phyloP scores from a whole-genome alignment of 2,797 vertebrate species.

The Platyrinchus mystaceus region DNA sequence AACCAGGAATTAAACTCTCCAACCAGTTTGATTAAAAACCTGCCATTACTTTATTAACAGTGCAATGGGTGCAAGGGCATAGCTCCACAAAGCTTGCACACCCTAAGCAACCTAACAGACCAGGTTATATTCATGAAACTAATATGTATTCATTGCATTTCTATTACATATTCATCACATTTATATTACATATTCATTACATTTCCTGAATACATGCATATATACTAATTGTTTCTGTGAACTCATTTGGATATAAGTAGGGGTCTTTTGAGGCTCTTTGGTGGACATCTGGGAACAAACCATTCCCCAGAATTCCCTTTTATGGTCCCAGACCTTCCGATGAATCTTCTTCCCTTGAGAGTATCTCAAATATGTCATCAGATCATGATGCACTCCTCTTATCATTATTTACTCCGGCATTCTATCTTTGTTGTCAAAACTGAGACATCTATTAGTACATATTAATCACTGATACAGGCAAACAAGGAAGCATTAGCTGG shows the following conservation, averaged over 20 bases:
- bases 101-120: neutral
- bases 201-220: neutral
- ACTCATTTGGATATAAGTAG: neutral
- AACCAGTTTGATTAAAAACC: neutral
- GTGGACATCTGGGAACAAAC: neutral
- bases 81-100: neutral
- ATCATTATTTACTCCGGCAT: neutral
- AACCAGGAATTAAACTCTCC: neutral
- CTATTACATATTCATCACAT: neutral
- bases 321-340: neutral
- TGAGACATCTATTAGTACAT: neutral
- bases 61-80: neutral
- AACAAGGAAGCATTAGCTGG: neutral
- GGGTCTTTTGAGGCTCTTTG: neutral
- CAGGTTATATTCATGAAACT: neutral
- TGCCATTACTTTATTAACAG: neutral
- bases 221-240: neutral
- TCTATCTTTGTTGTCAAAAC: neutral
- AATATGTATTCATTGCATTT: neutral
- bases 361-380: neutral
- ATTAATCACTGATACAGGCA: neutral
- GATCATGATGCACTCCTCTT: neutral
- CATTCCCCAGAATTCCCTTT: neutral
- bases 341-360: neutral
- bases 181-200: neutral